Evolutionary conservation across 2,113 vertebrate genomes (phyloP), one percentile per base, ranked within the genome.

Genomic region (Tyrannus savana): DNA sequence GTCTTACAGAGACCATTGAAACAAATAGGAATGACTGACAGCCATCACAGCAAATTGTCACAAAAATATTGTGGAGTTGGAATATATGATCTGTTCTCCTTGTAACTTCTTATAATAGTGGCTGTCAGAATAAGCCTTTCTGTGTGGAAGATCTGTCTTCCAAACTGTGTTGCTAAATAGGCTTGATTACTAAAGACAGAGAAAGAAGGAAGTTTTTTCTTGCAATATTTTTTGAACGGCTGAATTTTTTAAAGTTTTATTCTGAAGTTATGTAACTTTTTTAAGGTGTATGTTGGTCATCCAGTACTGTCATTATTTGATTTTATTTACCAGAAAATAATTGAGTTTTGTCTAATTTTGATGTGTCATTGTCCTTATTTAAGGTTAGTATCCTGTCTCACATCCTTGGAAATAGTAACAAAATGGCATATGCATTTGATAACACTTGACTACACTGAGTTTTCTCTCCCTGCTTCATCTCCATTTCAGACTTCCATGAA

Each of bases 1-100:
- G 94, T 59, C 47, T 94, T 92, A 88, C 82, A 42, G 84, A 96
- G 79, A n/a, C 89, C 21, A n/a, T 89, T 31, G 67, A 94, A 93
- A 85, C 60, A 89, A 93, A 47, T 59, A 44, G 0, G 33, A 82
- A 46, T 88, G 60, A 91, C 73, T 66, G 71, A 81, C 31, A 46
- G 3, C n/a, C 19, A 19, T 56, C 59, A 30, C 37, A 91, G 37
- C 28, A 77, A 68, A 63, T 69, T 71, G 47, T 78, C 33, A 59
- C 22, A 62, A 41, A 80, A 91, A 47, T 24, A 14, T 12, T 27
- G 15, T 80, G 71, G 53, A 92, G 41, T 83, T 92, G 64, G 72
- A 91, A 68, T 81, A 86, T 31, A 10, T 50, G 39, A 81, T 59
- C 25, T 93, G 4, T 87, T 72, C 21, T 73, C 23, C 55, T 93